phyloP scores from a whole-genome alignment of 2,113 vertebrate genomes.

The Macrotis lagotis region DNA sequence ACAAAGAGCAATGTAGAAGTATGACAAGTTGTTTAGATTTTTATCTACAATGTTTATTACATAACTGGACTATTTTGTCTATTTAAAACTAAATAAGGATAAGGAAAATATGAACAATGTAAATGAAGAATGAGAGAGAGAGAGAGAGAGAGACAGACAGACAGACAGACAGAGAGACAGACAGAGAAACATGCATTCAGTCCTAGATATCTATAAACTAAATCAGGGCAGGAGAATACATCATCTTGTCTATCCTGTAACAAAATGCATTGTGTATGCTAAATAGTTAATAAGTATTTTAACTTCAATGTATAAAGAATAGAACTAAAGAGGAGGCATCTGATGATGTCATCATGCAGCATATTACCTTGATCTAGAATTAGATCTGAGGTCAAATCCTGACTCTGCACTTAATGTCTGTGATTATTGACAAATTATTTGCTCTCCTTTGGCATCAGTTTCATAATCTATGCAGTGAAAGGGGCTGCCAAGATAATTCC shows the following conservation, averaged over 20 bases:
- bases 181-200: background rate
- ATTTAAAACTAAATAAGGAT: background rate
- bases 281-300: background rate
- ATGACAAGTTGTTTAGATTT: background rate
- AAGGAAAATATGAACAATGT: background rate
- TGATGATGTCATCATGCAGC: background rate
- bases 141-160: no score
- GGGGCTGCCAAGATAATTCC: background rate
- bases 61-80: background rate
- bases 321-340: background rate
- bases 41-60: background rate
- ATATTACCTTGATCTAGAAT: background rate
- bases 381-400: background rate
- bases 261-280: background rate
- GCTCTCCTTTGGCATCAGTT: background rate
- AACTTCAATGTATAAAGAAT: background rate
- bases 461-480: background rate
- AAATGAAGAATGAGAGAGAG: background rate
- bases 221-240: background rate
- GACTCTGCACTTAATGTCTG: background rate
- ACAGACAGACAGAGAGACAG: no score
- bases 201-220: background rate
- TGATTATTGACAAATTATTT: background rate
- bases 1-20: background rate
- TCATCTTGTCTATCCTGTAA: background rate